Evolutionary conservation across 2,113 vertebrate species (phyloP), one percentile per base, ranked within the genome.

Genomic region (Mystacornis crossleyi): DNA sequence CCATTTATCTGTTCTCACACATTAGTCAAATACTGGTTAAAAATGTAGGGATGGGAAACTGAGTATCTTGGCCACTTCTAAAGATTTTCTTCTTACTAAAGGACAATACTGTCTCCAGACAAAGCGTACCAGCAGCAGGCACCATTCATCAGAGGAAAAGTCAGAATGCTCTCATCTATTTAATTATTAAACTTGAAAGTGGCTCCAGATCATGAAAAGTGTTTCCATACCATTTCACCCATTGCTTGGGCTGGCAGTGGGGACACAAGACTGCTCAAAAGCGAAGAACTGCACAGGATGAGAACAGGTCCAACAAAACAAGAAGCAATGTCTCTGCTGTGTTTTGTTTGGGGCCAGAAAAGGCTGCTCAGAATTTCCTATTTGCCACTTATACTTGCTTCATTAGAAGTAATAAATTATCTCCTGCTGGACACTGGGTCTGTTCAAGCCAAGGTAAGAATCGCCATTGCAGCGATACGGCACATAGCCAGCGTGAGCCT

Each of bases 401-500:
- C 66, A 50, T 38, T 54, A 34, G 47, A 87, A 70, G 45, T 17
- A 75, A 33, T 18, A n/a, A 14, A 51, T 89, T 61, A 14, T n/a
- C 57, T 84, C 40, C 31, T 64, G 66, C 25, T 36, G 31, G 72
- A 25, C 25, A n/a, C 20, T 2, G 2, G 23, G 25, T 57, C 66
- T 80, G 18, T 45, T 28, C 11, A 33, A 86, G 34, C 55, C 4
- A 3, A 62, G 54, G 45, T 28, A 20, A 73, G 74, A 26, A 64
- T 3, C 9, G 31, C n/a, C 75, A 38, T 19, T 42, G 55, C 20
- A 45, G 42, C 7, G 34, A 20, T 36, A 2, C 0, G 0, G 38
- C 77, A 28, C 0, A 0, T 3, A 64, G 33, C 33, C 0, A 0
- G 53, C 0, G 1, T 7, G n/a, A 92, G 66, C 60, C 61, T 60